Evolutionary conservation across 2,797 vertebrate genomes (phyloP).

Genomic region (Eremophila alpestris): DNA sequence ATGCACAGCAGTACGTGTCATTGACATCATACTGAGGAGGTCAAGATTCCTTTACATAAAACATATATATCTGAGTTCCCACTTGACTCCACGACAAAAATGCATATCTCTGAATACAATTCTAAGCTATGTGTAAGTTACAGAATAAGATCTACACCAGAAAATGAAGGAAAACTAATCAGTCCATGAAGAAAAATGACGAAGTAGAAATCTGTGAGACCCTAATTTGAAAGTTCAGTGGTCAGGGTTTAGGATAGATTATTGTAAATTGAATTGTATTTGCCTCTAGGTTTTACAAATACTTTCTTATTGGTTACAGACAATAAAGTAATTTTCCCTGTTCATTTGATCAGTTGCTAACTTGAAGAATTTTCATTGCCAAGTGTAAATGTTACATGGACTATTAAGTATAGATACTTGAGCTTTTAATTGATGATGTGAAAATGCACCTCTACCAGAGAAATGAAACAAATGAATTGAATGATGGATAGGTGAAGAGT

Average conservation of each 20-base stretch:
- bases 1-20: not conserved
- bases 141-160: not conserved
- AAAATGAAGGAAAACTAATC: not conserved
- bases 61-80: not conserved
- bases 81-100: not conserved
- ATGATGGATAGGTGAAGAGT: not conserved
- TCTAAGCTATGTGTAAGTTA: not conserved
- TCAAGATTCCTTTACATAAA: not conserved
- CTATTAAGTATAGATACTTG: not conserved
- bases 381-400: not conserved
- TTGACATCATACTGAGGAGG: not conserved
- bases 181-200: not conserved
- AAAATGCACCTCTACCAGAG: not conserved
- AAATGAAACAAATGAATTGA: not conserved
- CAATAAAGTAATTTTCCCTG: not conserved
- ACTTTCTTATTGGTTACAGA: not conserved
- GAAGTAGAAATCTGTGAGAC: not conserved
- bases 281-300: not conserved
- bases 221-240: not conserved
- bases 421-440: not conserved
- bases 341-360: not conserved
- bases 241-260: not conserved
- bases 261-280: not conserved
- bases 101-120: not conserved
- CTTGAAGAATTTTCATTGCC: not conserved